phyloP scores from a whole-genome alignment of 2,797 vertebrate species.

The Chelmon rostratus region DNA sequence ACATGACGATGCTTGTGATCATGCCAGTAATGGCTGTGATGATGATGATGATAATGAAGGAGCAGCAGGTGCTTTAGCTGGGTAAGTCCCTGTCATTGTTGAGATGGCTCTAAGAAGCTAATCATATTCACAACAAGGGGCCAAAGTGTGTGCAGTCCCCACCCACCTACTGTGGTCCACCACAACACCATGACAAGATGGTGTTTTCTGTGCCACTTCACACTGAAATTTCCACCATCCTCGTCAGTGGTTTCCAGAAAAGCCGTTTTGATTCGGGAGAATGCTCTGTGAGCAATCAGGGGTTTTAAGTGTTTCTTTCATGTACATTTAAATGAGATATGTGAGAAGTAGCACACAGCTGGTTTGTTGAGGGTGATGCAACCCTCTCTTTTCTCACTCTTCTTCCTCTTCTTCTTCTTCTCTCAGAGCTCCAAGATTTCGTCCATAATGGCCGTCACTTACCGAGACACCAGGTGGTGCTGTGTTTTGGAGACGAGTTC shows the following conservation, averaged over 20 bases:
- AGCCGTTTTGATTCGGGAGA: conserved; percentile 22
- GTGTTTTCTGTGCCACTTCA: conserved; percentile 56
- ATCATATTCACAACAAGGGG: conserved; percentile 55
- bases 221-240: conserved; percentile 50
- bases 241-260: conserved; percentile 58
- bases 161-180: conserved; percentile 78
- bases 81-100: conserved; percentile 64
- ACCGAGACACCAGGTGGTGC: conserved; percentile 92
- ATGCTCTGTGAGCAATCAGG: conserved; percentile 2
- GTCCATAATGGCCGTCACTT: conserved; percentile 90
- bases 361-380: neutral
- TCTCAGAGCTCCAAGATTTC: conserved; percentile 92
- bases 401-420: conserved; percentile 10
- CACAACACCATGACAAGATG: conserved; percentile 44
- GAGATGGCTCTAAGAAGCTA: conserved; percentile 31
- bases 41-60: conserved; percentile 29
- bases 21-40: conserved; percentile 10
- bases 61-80: conserved; percentile 36
- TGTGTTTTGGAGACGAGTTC: conserved; percentile 98
- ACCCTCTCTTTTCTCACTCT: neutral
- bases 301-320: neutral
- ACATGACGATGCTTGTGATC: conserved; percentile 7
- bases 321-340: neutral
- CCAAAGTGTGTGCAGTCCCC: conserved; percentile 68
- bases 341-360: neutral